Conservation (phyloP, 2,113 vertebrate genomes). For the Bagarius yarrelli region DNA sequence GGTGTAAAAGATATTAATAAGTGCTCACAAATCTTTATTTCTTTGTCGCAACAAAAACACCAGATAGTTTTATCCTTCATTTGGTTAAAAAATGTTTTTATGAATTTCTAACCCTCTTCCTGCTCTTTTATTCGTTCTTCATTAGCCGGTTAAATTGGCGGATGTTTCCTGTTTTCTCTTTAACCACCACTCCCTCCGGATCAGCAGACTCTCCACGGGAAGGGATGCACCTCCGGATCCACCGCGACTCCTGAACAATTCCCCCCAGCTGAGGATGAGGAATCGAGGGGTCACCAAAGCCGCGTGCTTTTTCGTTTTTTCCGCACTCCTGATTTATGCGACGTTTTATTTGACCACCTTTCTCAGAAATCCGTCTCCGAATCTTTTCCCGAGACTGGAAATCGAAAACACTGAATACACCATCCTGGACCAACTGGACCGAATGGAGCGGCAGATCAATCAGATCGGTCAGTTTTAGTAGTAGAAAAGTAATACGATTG, state of each 20-base stretch:
- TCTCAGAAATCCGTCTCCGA: not conserved
- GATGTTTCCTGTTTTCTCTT: not conserved
- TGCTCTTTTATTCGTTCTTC: too few relatives aligned
- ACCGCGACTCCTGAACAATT: too few relatives aligned
- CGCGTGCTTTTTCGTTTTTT: not conserved
- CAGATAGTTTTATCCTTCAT: not conserved
- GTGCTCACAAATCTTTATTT: not conserved
- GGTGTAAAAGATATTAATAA: not conserved
- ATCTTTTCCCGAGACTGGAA: not conserved
- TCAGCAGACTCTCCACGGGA: not conserved
- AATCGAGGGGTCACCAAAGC: not conserved
- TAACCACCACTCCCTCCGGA: not conserved
- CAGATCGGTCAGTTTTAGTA: slow-evolving; percentile 55
- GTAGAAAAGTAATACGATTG: not conserved
- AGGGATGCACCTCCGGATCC: not conserved
- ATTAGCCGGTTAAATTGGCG: not conserved
- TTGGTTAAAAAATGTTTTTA: not conserved
- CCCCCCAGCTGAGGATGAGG: slow-evolving; percentile 13
- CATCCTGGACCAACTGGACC: slow-evolving; percentile 56
- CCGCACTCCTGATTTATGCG: not conserved
- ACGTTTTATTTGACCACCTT: not conserved
- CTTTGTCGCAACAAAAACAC: not conserved
- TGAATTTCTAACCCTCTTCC: too few relatives aligned
- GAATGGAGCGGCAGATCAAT: slow-evolving; percentile 56
- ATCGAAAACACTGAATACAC: not conserved